Conservation (phyloP, 2,113 vertebrate genomes). For the Pelecanoides urinatrix region DNA sequence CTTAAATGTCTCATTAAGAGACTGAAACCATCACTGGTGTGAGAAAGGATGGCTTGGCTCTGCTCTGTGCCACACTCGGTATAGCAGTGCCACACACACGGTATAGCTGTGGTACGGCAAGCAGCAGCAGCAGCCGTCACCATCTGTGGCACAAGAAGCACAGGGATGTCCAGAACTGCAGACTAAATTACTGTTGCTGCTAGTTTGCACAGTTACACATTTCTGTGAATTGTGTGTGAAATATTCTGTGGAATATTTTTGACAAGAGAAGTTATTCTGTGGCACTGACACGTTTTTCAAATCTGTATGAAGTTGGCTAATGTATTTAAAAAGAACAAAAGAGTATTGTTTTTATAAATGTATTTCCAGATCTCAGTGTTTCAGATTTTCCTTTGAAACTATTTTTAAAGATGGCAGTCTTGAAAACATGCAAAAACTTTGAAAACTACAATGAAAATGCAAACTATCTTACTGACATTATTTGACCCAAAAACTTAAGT, state of each 20-base stretch:
- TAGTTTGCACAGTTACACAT: neutral
- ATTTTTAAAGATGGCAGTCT: neutral
- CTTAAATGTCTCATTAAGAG: neutral
- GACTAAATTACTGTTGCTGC: neutral
- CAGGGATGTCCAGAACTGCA: neutral
- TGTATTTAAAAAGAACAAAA: neutral
- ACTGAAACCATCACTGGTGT: rapidly evolving
- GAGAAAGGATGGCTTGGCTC: neutral
- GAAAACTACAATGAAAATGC: neutral
- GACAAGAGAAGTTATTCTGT: neutral
- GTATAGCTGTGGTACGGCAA: neutral
- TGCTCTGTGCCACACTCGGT: neutral
- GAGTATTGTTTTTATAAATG: neutral
- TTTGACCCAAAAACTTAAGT: neutral
- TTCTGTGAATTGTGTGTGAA: neutral
- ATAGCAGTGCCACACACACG: neutral
- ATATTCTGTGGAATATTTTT: neutral
- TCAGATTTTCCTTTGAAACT: neutral
- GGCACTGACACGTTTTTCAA: neutral
- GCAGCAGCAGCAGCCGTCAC: neutral
- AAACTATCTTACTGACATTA: neutral
- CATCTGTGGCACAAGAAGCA: neutral
- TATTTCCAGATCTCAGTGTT: neutral
- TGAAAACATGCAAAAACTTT: neutral
- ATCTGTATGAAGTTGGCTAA: neutral